A percentile compares a stretch with the other conserved stretches of the same genome.
phyloP scores from a whole-genome alignment of 2,797 vertebrate genomes.

The Fistularia tabacaria region DNA sequence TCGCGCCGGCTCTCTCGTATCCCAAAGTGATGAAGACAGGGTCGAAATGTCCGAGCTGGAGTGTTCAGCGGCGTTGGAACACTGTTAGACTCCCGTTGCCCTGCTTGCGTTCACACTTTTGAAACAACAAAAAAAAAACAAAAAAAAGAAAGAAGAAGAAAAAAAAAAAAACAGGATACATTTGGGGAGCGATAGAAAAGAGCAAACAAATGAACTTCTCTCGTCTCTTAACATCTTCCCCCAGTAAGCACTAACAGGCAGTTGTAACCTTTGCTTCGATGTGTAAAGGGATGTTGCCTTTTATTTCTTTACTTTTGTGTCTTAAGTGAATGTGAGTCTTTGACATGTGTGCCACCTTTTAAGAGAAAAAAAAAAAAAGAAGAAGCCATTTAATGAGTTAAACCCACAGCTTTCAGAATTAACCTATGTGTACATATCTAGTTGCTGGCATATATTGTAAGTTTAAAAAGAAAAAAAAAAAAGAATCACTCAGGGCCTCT shows the following conservation, averaged over 20 bases:
- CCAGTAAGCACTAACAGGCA: constrained; percentile 77
- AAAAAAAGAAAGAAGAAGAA: constrained; percentile 11
- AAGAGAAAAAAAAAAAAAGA: constrained; percentile 62
- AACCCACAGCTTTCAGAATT: constrained; percentile 83
- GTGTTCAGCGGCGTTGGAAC: constrained; percentile 69
- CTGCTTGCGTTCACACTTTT: constrained; percentile 55
- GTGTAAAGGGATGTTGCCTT: constrained; percentile 74
- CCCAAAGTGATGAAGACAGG: constrained; percentile 41
- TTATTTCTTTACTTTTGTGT: constrained; percentile 64
- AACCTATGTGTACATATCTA: constrained; percentile 84
- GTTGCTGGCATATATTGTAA: constrained; percentile 83
- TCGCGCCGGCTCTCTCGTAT: constrained; percentile 52
- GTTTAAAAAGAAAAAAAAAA: constrained; percentile 66
- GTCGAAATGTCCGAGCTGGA: constrained; percentile 48
- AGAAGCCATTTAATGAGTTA: constrained; percentile 83
- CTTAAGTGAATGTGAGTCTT: constrained; percentile 76
- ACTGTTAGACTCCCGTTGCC: constrained; percentile 72
- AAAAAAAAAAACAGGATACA: constrained; percentile 46
- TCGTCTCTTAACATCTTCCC: constrained; percentile 66
- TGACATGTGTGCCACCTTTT: constrained; percentile 77
- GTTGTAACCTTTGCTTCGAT: constrained; percentile 71
- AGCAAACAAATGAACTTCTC: constrained; percentile 56
- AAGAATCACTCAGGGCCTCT: constrained; percentile 83
- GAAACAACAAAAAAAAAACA: constrained; percentile 18
- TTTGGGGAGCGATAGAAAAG: constrained; percentile 48